Evolutionary conservation across 2,797 vertebrate species (phyloP), one percentile per base, ranked within the genome.

Genomic region (Zalophus californianus): DNA sequence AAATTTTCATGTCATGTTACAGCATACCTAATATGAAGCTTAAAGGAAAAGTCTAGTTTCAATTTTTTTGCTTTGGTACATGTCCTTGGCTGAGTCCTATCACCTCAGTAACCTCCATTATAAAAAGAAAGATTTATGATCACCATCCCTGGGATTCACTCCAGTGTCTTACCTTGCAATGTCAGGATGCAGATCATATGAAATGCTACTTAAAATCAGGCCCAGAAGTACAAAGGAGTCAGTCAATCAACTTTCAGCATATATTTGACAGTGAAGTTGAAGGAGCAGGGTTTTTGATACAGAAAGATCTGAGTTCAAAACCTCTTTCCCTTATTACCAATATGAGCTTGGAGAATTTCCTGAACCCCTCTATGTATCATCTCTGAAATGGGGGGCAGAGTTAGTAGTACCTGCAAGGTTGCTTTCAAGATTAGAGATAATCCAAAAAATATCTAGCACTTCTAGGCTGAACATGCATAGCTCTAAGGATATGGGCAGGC

Each of bases 291-390:
- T 72, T 54, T 93, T 93, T 23, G 7, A 89, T 92, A n/a, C 16
- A 54, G 38, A 95, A 91, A 89, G 3, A 87, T 84, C n/a, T 56
- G 25, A 66, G 0, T 96, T 87, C 68, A 97, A 88, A 85, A 48
- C 32, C 10, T 58, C 27, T 75, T 90, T 58, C 20, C 77, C 15
- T 73, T 72, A 32, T 41, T 87, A 41, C 20, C 4, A 60, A 4
- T 72, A 27, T 58, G 29, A 68, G 7, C 13, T 68, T 85, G 82
- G 38, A 87, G 32, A 87, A 72, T 44, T 54, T 41, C 54, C 8
- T 54, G 80, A 54, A 68, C 10, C 12, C 25, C 15, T 48, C 2
- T 92, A 1, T 20, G 23, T 90, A 21, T 23, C n/a, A 77, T 91
- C 73, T 87, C 12, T 91, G 95, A 90, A 96, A 83, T 41, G 6